phyloP scores from a whole-genome alignment of 2,797 vertebrate genomes.

The Echeneis naucrates region DNA sequence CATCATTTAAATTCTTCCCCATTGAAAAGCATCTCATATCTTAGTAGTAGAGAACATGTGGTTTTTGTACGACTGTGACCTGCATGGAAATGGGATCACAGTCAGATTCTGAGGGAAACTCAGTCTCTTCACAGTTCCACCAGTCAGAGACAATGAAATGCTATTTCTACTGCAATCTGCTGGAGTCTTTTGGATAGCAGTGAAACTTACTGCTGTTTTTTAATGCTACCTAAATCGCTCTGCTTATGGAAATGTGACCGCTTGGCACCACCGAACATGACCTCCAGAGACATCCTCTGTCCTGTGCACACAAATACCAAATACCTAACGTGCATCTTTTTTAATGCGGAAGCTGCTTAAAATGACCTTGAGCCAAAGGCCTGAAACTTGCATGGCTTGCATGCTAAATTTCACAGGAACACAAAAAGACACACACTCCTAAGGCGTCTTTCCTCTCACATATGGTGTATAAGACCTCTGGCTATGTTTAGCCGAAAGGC shows the following conservation, averaged over 20 bases:
- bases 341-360: constrained; percentile 11
- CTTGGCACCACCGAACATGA: constrained; percentile 1
- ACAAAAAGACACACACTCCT: constrained; percentile 54
- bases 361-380: constrained; percentile 1
- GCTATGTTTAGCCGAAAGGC: constrained; percentile 62
- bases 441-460: constrained; percentile 72
- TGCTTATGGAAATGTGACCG: constrained; percentile 13
- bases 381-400: constrained; percentile 12
- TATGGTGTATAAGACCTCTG: constrained; percentile 69
- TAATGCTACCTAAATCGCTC: constrained; percentile 11
- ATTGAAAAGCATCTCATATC: constrained; percentile 51
- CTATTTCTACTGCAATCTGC: constrained; percentile 34
- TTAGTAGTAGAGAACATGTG: constrained; percentile 39
- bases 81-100: constrained; percentile 44
- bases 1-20: constrained; percentile 60
- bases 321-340: neutral
- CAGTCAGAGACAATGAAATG: constrained; percentile 38
- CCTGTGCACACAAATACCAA: neutral
- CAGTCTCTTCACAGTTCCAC: constrained; percentile 29
- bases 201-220: constrained; percentile 55
- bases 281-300: neutral
- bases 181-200: constrained; percentile 27
- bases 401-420: constrained; percentile 25
- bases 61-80: constrained; percentile 43
- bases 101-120: constrained; percentile 30